Base-by-base conservation (phyloP, 2,113 vertebrate species). In the Platysteira castanea region DNA sequence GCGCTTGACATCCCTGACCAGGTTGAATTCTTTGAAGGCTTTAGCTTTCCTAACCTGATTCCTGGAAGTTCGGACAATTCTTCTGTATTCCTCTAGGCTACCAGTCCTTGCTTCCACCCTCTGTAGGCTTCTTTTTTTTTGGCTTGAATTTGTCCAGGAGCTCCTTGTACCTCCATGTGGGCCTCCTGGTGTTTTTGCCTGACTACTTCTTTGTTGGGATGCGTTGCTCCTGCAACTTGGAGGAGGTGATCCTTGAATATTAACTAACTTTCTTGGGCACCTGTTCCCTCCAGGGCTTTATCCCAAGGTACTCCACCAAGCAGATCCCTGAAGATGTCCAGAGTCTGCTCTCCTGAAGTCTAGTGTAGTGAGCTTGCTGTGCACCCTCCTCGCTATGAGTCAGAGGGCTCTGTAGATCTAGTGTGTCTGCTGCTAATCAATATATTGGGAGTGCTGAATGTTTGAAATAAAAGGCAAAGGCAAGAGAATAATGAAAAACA, bases 41-140 rank as follows among this genome's bases (percentile, higher is more conserved):
- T 84, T 27, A 28, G 11, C 17, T 61, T 90, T 76, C 41, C 20
- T 75, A 35, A 22, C 24, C 13, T 11, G 20, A 6, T 76, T 17
- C 13, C 13, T 68, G 46, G 30, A 16, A 61, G 22, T 15, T 76
- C 0, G 0, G 15, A 47, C n/a, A 61, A 1, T 49, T 54, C 41
- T 61, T 76, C 26, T 76, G 10, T 69, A 15, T 54, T 61, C 17
- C 11, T 42, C 41, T 61, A 20, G 47, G 4, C 42, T 61, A 11
- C 27, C 17, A 27, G 47, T 61, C 54, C 12, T 39, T 31, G 10
- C 21, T 61, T 61, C 47, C 26, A 76, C 12, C 41, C 11, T 54
- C 30, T 61, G 11, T 15, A 61, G 30, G n/a, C n/a, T 83, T 76
- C 21, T 8, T 53, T 60, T 60, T 50, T 68, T 50, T 68, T 68